Evolutionary conservation across 1,140 invertebrate species (phyloP), one percentile per base, ranked within the genome.

Genomic region (Drosophila bifasciata): DNA sequence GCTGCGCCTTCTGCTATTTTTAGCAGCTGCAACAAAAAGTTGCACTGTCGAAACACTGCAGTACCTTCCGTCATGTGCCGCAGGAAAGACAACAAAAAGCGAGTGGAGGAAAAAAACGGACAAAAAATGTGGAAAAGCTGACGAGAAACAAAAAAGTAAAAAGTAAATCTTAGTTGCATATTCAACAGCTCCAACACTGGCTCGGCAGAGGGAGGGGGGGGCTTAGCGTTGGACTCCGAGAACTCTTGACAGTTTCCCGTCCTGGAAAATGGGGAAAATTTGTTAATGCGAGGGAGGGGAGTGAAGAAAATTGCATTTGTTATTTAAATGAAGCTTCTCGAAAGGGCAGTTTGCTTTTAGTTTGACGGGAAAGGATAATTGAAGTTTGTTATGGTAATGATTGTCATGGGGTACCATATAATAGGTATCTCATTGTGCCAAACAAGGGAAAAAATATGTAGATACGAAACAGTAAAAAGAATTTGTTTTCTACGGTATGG

Each of bases 1-100:
- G 66, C 41, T 49, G 66, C 62, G 48, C 59, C 60, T 57, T 75
- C 62, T 79, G 68, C 81, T 85, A 85, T 85, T 85, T 85, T 86
- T 85, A 85, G 81, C 70, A 59, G 61, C 52, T 73, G 73, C 81
- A 63, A 57, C 53, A 61, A 75, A 75, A 70, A 48, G 69, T 36
- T 36, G 32, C 32, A 36, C 55, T 45, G 77, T 72, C 73, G 64
- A 80, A 85, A 74, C 81, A 69, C 44, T 63, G 56, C 51, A 15
- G 49, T 75, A 80, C 81, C 81, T 85, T 85, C 81, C 81, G 81
- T 59, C 59, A 70, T 74, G 36, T 45, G 68, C 40, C 62, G 53
- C 28, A 49, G 56, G 50, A 60, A 36, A 73, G 23, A 41, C 39
- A 60, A 55, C 57, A 46, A 48, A 41, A 53, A 16, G 21, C 7